phyloP scores from a whole-genome alignment of 2,888 invertebrate genomes.

The Drosophila mercatorum region DNA sequence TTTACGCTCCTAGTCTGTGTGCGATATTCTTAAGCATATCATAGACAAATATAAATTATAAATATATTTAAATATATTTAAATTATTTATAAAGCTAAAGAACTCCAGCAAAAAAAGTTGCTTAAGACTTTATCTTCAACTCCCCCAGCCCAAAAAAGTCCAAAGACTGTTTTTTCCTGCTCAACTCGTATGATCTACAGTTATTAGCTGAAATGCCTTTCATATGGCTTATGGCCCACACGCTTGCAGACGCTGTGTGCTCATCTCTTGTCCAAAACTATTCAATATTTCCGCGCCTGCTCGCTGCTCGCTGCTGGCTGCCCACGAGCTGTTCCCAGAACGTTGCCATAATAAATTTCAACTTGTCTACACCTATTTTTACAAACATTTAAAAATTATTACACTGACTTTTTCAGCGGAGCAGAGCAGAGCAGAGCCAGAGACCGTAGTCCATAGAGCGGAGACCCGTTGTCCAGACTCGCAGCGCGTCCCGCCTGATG shows the following conservation, averaged over 20 bases:
- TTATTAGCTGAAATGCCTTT: slow-evolving; percentile 34
- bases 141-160: background rate
- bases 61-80: no score
- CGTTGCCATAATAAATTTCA: slow-evolving; percentile 79
- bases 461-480: slow-evolving; percentile 37
- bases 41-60: no score
- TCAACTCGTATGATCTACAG: slow-evolving; percentile 15
- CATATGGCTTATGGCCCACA: slow-evolving; percentile 29
- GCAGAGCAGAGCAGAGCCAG: slow-evolving; percentile 17
- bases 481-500: slow-evolving; percentile 62
- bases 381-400: slow-evolving; percentile 81
- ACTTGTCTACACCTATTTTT: slow-evolving; percentile 82
- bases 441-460: background rate
- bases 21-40: no score
- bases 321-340: slow-evolving; percentile 58
- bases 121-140: background rate
- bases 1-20: no score
- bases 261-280: slow-evolving; percentile 60
- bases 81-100: no score
- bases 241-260: slow-evolving; percentile 26
- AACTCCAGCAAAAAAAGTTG: background rate
- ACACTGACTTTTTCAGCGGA: slow-evolving; percentile 74
- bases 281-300: slow-evolving; percentile 60
- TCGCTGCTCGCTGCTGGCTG: slow-evolving; percentile 17
- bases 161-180: background rate